Evolutionary conservation across 2,113 vertebrate species (phyloP), one percentile per base, ranked within the genome.

Genomic region (Eulacestoma nigropectus): DNA sequence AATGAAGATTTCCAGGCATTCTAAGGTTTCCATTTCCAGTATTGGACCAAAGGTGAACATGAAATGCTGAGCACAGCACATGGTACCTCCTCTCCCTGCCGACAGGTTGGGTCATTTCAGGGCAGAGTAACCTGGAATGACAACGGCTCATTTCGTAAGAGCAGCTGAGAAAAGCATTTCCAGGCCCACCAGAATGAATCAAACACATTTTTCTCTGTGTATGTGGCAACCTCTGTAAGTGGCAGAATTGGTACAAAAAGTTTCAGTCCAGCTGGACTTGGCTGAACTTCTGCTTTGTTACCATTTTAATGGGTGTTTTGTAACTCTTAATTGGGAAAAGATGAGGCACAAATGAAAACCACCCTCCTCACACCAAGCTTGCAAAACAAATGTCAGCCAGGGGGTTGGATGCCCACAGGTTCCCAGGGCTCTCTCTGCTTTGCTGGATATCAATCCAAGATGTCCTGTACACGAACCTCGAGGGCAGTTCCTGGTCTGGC

Each of bases 261-360:
- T 75, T 79, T 93, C 41, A 22, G 93, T 44, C 52, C 65, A 9
- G 55, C 59, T 60, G 90, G 75, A 49, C 73, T 89, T 81, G 95
- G 86, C 90, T 89, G 86, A 87, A 65, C 84, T 90, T 90, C 82
- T 94, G 22, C 89, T 95, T 92, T 84, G 91, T 84, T 63, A 13
- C 9, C 8, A 4, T 67, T 84, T 73, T 94, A 77, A 79, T 90
- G 92, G 15, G 26, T 23, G 84, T 95, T 92, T 94, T 92, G 81
- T 77, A 95, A 95, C 94, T 75, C 65, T 23, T 96, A 96, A 96
- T 95, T 93, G 88, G 91, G 93, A 91, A 69, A 96, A 93, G 64
- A 91, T 93, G 91, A 74, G 72, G 65, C 8, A 0, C 37, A 83
- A 93, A 95, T 80, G 41, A 22, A 76, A 95, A 90, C 62, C 93